Base-by-base conservation (phyloP, 2,113 vertebrate genomes). In the Megaptera novaeangliae region DNA sequence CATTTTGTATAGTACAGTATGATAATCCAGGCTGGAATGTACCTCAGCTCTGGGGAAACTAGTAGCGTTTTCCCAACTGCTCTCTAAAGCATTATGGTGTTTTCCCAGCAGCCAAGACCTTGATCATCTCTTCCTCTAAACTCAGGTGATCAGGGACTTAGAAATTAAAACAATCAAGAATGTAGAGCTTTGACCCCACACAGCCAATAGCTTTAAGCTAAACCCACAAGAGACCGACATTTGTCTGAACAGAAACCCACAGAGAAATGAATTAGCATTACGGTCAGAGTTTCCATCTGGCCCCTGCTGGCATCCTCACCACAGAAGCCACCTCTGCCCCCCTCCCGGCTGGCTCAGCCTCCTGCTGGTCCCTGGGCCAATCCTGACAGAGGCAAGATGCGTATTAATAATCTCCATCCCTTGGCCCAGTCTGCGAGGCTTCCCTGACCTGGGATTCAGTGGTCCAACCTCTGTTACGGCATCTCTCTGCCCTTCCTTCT, bases 231-330 rank as follows among this genome's bases (percentile, higher is more conserved):
- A 95, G 85, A 63, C 87, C 9, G 13, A 46, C 82, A 49, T 91
- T 96, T 75, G 88, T 92, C 95, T 95, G 92, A 89, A 89, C 46
- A 88, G 89, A 93, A 96, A 92, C 88, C 92, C 94, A 74, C 93
- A 82, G 77, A 90, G 72, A 64, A 92, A 41, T 63, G 75, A 90
- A 95, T 95, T 89, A 63, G 61, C 66, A 57, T 84, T 44, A 71
- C 0, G 8, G 90, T 57, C 87, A 88, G 49, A 93, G 88, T 91
- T 96, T 96, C 92, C 88, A 93, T 63, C 78, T 94, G 94, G 31
- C n/a, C 25, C 46, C 85, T 64, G 81, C 71, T 95, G 82, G 69
- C 20, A 25, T 11, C 8, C 46, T 92, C 61, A 36, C 69, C 27
- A 13, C 77, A 61, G 92, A 84, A 78, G 63, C 86, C 0, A 13